Conservation (phyloP, 2,797 vertebrate genomes). For the Anableps anableps region DNA sequence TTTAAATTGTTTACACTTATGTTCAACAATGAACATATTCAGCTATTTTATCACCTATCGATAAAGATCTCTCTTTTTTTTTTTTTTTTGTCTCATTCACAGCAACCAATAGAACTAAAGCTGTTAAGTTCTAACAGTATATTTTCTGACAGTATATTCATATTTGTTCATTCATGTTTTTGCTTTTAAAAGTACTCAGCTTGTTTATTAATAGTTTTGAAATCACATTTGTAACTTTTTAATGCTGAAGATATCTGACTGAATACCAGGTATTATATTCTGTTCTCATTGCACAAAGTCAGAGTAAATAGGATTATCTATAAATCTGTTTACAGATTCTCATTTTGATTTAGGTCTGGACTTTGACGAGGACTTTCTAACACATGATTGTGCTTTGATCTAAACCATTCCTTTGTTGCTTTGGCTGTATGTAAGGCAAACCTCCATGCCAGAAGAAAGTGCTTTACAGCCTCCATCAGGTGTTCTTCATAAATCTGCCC, state of each 20-base stretch:
- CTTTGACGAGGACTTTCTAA: neutral
- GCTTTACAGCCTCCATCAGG: neutral
- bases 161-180: neutral
- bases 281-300: conserved; percentile 17
- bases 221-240: neutral
- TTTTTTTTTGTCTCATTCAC: neutral
- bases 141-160: neutral
- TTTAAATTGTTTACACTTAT: neutral
- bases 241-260: neutral
- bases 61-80: neutral
- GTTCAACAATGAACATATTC: neutral
- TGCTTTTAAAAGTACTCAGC: neutral
- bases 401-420: neutral
- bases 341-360: neutral
- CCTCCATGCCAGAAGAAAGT: neutral
- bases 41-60: neutral
- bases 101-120: neutral
- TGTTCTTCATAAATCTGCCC: neutral
- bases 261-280: neutral
- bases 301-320: conserved; percentile 35
- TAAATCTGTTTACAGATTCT: neutral
- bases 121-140: too few relatives aligned
- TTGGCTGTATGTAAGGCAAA: neutral
- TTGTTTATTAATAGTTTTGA: neutral
- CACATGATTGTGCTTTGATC: neutral